These are phyloP conservation scores for Scaptomyza hsui DNA, from an alignment of 1,140 invertebrate genomes.

Conservation along the genomic window DNA sequence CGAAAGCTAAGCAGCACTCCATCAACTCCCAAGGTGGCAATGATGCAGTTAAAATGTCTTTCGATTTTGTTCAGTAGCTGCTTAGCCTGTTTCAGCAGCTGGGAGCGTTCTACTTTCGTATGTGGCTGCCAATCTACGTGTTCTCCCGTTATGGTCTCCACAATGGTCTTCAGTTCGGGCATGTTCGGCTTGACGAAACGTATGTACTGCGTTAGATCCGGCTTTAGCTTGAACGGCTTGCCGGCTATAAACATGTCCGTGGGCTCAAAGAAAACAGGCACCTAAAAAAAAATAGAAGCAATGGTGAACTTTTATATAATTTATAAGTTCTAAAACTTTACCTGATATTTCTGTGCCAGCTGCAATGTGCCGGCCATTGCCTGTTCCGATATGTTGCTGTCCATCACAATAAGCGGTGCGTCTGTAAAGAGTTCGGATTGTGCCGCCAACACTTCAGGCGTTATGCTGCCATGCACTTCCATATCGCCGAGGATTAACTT, in stretches of 20 bases:
- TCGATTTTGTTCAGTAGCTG: slow-evolving; percentile 60
- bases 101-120: slow-evolving; percentile 18
- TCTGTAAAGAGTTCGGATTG: slow-evolving; percentile 85
- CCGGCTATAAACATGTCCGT: slow-evolving; percentile 87
- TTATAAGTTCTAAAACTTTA: not conserved
- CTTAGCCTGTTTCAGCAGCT: slow-evolving; percentile 49
- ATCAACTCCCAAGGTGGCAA: slow-evolving; percentile 86
- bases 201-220: slow-evolving; percentile 83
- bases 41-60: slow-evolving; percentile 85
- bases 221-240: slow-evolving; percentile 85
- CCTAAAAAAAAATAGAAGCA: slow-evolving; percentile 58
- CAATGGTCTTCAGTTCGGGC: slow-evolving; percentile 87
- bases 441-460: slow-evolving; percentile 85
- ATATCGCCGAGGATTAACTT: slow-evolving; percentile 93
- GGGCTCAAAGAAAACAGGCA: slow-evolving; percentile 90
- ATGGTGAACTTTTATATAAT: not conserved
- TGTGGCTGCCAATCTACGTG: slow-evolving; percentile 15
- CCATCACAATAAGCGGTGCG: slow-evolving; percentile 90
- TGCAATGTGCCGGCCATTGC: slow-evolving; percentile 88
- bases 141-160: slow-evolving; percentile 56
- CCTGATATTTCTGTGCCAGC: slow-evolving; percentile 85
- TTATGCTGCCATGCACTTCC: slow-evolving; percentile 90
- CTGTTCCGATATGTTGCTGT: slow-evolving; percentile 90
- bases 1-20: slow-evolving; percentile 85
- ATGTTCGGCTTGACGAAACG: slow-evolving; percentile 90